Evolutionary conservation across 2,888 invertebrate species (phyloP).

Genomic region (Ceratothoa steindachneri): DNA sequence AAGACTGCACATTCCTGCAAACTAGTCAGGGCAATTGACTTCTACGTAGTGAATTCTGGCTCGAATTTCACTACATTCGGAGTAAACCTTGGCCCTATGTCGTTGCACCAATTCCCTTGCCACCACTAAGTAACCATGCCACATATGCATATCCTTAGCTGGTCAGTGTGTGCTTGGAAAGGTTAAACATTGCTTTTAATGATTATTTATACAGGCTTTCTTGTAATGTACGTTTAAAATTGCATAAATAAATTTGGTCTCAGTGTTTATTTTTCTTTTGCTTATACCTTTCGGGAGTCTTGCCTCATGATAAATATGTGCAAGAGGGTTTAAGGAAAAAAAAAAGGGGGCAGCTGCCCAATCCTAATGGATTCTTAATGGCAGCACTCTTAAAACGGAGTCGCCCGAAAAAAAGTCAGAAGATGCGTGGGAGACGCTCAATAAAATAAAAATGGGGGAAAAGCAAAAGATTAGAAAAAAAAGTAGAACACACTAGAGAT

Average conservation of each 20-base stretch:
- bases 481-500: too few species aligned
- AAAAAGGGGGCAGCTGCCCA: too few species aligned
- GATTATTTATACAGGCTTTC: conserved; percentile 23
- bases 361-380: too few species aligned
- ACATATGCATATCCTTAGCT: conserved; percentile 15
- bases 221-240: conserved; percentile 47
- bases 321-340: too few species aligned
- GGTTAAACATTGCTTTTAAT: conserved; percentile 12
- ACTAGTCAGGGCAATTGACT: conserved; percentile 7
- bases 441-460: too few species aligned
- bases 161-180: conserved; percentile 15
- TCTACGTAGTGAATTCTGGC: not conserved
- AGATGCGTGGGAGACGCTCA: too few species aligned
- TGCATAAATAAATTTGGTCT: conserved; percentile 48
- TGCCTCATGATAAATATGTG: too few species aligned
- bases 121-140: conserved; percentile 13
- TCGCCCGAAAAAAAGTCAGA: too few species aligned
- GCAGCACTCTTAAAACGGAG: too few species aligned
- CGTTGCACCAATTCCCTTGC: conserved; percentile 13
- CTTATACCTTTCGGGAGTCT: too few species aligned
- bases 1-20: conserved; percentile 13
- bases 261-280: conserved; percentile 35
- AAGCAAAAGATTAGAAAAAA: too few species aligned
- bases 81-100: not conserved
- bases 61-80: not conserved